Conservation (phyloP, 2,113 vertebrate species). For the Vireo altiloquus region DNA sequence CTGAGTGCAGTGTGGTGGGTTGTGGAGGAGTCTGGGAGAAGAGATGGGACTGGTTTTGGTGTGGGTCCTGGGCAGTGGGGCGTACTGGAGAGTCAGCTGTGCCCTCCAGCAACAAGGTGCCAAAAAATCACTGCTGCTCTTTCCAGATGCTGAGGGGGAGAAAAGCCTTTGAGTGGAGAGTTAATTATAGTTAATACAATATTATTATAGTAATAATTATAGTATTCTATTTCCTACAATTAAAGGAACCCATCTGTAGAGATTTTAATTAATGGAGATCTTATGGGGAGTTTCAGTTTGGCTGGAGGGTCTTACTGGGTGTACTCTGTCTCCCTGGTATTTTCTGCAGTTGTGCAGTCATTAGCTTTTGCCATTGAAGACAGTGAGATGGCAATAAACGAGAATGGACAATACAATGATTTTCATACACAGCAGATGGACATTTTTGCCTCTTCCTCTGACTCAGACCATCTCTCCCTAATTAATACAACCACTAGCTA, state of each 20-base stretch:
- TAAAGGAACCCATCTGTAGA: slow-evolving; percentile 30
- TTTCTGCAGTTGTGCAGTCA: not conserved
- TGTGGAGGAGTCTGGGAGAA: not conserved
- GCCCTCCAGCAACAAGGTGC: not conserved
- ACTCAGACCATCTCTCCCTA: not conserved
- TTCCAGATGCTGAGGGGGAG: not conserved
- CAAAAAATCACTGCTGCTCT: not conserved
- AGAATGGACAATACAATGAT: not conserved
- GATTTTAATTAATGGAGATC: slow-evolving; percentile 50
- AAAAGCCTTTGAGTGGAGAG: not conserved
- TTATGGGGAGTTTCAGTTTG: slow-evolving; percentile 12
- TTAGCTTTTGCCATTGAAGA: not conserved
- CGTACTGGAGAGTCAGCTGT: rapidly evolving
- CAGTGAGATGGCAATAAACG: not conserved
- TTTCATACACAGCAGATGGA: not conserved
- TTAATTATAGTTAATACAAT: slow-evolving; percentile 53
- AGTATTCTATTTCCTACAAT: slow-evolving; percentile 24
- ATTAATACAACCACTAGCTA: not conserved
- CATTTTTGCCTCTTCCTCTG: not conserved
- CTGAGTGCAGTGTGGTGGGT: rapidly evolving
- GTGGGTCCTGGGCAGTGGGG: not conserved
- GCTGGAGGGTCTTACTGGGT: not conserved
- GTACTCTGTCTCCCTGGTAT: not conserved
- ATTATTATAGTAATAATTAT: no score
- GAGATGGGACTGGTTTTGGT: not conserved